phyloP scores from a whole-genome alignment of 2,797 vertebrate species.

The Lacerta bilineata region DNA sequence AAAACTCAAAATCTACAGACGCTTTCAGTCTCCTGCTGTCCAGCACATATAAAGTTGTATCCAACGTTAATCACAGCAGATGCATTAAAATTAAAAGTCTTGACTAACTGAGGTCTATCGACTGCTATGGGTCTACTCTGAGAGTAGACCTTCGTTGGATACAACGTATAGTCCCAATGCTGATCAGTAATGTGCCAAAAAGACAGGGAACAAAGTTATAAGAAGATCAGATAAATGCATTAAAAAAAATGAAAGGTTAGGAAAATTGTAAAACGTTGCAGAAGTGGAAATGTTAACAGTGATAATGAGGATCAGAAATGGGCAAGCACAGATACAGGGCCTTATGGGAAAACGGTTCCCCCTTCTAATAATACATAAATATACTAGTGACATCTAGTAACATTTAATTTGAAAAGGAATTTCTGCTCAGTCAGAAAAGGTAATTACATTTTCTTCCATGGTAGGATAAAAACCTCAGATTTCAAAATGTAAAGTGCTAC shows the following conservation, averaged over 20 bases:
- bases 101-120: no score
- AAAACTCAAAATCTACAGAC: background rate
- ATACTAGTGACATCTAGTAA: background rate
- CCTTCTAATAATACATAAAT: slow-evolving; percentile 3
- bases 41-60: background rate
- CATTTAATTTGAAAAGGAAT: slow-evolving; percentile 17
- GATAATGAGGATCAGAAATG: slow-evolving; percentile 15
- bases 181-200: background rate
- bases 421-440: slow-evolving; percentile 3
- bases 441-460: slow-evolving; percentile 15
- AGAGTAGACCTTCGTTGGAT: no score
- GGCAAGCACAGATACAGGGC: background rate
- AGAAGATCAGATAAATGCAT: background rate
- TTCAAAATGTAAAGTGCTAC: background rate
- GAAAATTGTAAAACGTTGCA: background rate
- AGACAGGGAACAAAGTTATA: background rate
- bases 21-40: background rate
- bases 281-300: slow-evolving; percentile 1
- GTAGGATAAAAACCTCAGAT: background rate
- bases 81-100: no score
- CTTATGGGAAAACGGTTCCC: background rate
- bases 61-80: no score
- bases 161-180: no score
- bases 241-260: background rate
- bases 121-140: no score